phyloP scores from a whole-genome alignment of 2,113 vertebrate species.

The Oxyruncus cristatus region DNA sequence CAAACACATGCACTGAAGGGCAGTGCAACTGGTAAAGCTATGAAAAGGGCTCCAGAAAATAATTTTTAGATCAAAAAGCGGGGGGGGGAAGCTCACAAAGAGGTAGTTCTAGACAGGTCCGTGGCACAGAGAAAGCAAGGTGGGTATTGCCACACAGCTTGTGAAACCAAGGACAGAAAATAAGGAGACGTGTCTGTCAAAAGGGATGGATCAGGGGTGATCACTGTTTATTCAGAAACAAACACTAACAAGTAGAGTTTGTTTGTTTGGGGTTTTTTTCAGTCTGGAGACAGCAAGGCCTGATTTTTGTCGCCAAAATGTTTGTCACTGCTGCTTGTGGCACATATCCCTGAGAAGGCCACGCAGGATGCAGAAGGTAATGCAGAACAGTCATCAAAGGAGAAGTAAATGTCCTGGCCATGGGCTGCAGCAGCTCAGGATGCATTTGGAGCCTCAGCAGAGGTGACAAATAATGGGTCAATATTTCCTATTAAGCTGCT shows the following conservation, averaged over 20 bases:
- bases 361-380: neutral
- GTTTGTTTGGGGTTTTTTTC: neutral
- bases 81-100: fast-evolving
- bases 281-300: neutral
- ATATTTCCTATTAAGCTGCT: neutral
- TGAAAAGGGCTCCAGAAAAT: neutral
- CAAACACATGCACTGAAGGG: fast-evolving
- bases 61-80: neutral
- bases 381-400: neutral
- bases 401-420: neutral
- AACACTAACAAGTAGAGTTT: neutral
- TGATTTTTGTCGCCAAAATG: neutral
- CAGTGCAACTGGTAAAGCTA: neutral
- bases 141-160: neutral
- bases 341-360: neutral
- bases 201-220: neutral
- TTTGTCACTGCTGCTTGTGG: neutral
- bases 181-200: neutral
- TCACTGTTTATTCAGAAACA: neutral
- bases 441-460: neutral
- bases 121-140: neutral
- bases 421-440: neutral
- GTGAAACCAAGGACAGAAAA: neutral
- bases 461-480: neutral
- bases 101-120: neutral